These are phyloP conservation scores for Osmerus mordax DNA, from an alignment of 2,113 vertebrate species.

Conservation along the genomic window DNA sequence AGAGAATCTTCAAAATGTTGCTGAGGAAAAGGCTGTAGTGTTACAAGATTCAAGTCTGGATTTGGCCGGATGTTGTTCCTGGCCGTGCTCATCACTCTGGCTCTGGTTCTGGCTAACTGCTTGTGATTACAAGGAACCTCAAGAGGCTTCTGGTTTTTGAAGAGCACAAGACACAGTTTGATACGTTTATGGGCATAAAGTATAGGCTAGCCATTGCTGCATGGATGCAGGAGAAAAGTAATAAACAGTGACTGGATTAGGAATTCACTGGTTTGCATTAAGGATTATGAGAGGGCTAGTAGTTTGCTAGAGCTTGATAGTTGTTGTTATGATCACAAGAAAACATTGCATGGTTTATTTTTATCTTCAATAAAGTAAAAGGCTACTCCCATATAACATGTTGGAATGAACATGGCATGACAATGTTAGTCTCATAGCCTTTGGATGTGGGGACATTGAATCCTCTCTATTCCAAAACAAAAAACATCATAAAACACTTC, in stretches of 20 bases:
- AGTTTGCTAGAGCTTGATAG: too few species aligned
- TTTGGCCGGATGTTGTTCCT: too few species aligned
- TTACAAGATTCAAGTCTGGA: too few species aligned
- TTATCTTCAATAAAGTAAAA: too few species aligned
- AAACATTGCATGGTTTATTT: too few species aligned
- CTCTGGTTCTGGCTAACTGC: not conserved
- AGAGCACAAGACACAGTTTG: constrained; percentile 27
- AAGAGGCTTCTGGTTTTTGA: constrained; percentile 3
- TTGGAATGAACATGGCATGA: not conserved
- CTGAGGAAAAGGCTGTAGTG: not conserved
- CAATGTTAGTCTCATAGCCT: constrained; percentile 19
- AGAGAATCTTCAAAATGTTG: not conserved
- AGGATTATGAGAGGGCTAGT: too few species aligned
- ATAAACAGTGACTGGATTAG: too few species aligned
- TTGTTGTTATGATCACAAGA: too few species aligned
- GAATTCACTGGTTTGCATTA: too few species aligned
- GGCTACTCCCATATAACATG: too few species aligned
- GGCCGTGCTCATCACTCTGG: too few species aligned
- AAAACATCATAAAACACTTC: constrained; percentile 30
- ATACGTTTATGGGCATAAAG: constrained; percentile 19
- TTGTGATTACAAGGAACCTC: not conserved
- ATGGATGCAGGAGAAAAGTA: not conserved
- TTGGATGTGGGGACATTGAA: not conserved
- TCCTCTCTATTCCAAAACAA: constrained; percentile 33
- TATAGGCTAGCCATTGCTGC: constrained; percentile 13